phyloP scores from a whole-genome alignment of 2,888 invertebrate species.

The Cephonodes hylas region DNA sequence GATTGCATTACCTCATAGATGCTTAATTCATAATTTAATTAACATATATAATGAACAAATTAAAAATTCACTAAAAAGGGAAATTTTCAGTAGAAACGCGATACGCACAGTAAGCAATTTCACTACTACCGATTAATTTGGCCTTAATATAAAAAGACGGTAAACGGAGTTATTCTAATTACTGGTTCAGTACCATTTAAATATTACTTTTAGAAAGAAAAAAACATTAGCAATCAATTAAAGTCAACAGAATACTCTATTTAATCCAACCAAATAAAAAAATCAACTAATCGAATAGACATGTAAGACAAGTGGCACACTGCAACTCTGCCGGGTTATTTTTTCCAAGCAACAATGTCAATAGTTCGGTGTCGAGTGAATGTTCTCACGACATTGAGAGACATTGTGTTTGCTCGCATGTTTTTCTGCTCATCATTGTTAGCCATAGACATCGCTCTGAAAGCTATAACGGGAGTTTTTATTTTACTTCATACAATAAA shows the following conservation, averaged over 20 bases:
- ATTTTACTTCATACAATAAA: not conserved
- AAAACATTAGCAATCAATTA: not conserved
- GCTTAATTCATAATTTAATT: no score
- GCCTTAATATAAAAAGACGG: no score
- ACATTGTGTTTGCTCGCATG: slow-evolving; percentile 9
- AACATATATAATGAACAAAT: no score
- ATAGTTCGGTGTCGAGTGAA: slow-evolving; percentile 5
- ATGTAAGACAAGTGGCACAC: no score
- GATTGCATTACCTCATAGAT: no score
- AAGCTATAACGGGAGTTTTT: slow-evolving; percentile 9
- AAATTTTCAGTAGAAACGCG: no score
- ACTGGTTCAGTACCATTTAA: no score
- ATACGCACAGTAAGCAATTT: no score
- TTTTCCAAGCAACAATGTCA: not conserved
- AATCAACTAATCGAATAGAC: not conserved
- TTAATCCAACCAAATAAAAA: not conserved
- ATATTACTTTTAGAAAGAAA: no score
- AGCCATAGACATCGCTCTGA: not conserved
- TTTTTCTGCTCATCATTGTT: slow-evolving; percentile 8
- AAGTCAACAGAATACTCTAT: not conserved
- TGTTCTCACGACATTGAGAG: slow-evolving; percentile 8
- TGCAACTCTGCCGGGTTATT: not conserved
- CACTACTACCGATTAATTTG: no score
- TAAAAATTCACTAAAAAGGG: no score
- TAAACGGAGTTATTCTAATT: no score